Evolutionary conservation across 1,140 invertebrate species (phyloP), one percentile per base, ranked within the genome.

Genomic region (Drosophila azteca): DNA sequence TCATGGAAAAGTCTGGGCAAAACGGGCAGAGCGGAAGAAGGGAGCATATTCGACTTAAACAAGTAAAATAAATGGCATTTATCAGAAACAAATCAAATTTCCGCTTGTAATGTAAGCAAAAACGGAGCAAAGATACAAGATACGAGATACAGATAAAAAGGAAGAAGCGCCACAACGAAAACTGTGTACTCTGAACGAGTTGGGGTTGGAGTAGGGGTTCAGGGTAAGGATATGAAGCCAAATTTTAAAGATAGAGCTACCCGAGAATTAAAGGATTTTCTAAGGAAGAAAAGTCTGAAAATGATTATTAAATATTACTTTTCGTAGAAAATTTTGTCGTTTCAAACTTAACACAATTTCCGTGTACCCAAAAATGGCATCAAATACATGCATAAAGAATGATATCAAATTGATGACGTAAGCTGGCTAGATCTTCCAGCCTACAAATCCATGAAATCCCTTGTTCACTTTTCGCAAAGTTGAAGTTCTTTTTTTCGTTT

Each of bases 21-120:
- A 3, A 20, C 13, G 29, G 52, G 17, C 41, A 4, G 6, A 44
- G 2, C 26, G 35, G 52, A 49, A 48, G 45, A 17, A 43, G 15
- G 3, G 13, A 17, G 45, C 48, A 64, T 53, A 51, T 75, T 63
- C 65, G 69, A 65, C 78, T 87, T 83, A 77, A 84, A 84, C 69
- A 85, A 87, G 82, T 88, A 87, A 88, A 87, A 88, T 87, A 87
- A 87, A 87, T 88, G 71, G 66, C 83, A 75, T 88, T 88, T 87
- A 87, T 88, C 78, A 71, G 73, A 71, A 87, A 87, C 83, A 87
- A 87, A 87, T 88, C 82, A 87, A 87, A 87, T 87, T 87, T 88
- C 83, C 82, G 83, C 50, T 79, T 75, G 76, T 69, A 79, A 83
- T 73, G 59, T 75, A 58, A 66, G 81, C 69, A 65, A 68, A 31